Evolutionary conservation across 2,113 vertebrate species (phyloP).

Genomic region (Lophius piscatorius): DNA sequence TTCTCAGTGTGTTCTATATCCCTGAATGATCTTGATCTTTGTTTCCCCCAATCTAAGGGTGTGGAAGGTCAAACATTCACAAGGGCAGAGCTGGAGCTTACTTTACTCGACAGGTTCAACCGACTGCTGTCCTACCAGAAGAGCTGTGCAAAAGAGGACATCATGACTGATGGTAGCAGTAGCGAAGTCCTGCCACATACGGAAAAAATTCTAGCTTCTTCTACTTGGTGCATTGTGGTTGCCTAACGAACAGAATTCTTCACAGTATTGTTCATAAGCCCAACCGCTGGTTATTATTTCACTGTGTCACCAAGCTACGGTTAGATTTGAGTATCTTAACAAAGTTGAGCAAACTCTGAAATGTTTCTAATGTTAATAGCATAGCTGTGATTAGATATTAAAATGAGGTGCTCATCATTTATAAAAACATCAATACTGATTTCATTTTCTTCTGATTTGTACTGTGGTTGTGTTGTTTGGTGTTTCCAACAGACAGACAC

Average conservation of each 20-base stretch:
- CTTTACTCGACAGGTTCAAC: conserved; percentile 81
- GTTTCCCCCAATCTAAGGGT: conserved; percentile 71
- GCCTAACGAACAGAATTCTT: not conserved
- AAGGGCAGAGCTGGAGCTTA: conserved; percentile 84
- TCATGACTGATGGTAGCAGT: conserved; percentile 25
- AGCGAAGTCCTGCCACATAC: not conserved
- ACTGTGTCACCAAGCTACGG: not conserved
- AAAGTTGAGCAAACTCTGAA: not conserved
- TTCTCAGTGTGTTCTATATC: not conserved
- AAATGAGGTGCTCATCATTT: not conserved
- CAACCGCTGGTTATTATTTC: not conserved
- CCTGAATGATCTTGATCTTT: conserved; percentile 10
- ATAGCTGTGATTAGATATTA: not conserved
- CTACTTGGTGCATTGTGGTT: not conserved
- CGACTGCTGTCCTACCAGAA: conserved; percentile 77
- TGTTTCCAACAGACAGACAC: conserved; percentile 41
- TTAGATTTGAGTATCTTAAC: not conserved
- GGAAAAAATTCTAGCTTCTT: not conserved
- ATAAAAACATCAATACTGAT: not conserved
- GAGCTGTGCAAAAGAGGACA: conserved; percentile 53
- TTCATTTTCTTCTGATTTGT: not conserved
- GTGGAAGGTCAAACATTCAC: conserved; percentile 77
- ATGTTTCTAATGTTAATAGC: not conserved
- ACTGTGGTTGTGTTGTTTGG: not conserved
- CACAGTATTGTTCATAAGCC: too few relatives aligned